Conservation (phyloP, 2,888 invertebrate species). For the Dione vanillae region DNA sequence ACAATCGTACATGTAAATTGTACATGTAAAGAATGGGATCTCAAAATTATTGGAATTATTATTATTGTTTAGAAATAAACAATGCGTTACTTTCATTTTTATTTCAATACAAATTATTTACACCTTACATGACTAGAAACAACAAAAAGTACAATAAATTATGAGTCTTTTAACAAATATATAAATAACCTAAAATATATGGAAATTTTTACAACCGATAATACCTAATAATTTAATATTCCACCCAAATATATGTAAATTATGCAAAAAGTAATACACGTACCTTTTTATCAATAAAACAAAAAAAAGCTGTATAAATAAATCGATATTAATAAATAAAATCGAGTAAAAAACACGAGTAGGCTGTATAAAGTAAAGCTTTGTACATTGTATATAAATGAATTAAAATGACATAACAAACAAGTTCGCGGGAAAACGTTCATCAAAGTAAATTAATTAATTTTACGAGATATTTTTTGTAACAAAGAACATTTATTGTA, state of each 20-base stretch:
- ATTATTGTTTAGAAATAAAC: neutral
- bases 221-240: neutral
- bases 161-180: conserved; percentile 27
- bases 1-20: no score
- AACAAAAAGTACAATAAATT: conserved; percentile 21
- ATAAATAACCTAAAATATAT: neutral
- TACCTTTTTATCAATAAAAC: neutral
- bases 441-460: neutral
- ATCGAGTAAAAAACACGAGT: neutral
- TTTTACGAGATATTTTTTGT: neutral
- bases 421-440: neutral
- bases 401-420: neutral
- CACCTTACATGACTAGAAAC: conserved; percentile 26
- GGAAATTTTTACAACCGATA: neutral
- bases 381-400: neutral
- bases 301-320: neutral
- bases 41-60: no score
- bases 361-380: conserved; percentile 5
- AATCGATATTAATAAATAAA: neutral
- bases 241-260: neutral
- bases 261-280: neutral
- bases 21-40: no score
- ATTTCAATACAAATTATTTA: conserved; percentile 1
- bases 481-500: no score
- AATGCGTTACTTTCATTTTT: neutral